These are phyloP conservation scores for Myocastor coypus DNA, from an alignment of 2,113 vertebrate genomes.

Conservation along the genomic window DNA sequence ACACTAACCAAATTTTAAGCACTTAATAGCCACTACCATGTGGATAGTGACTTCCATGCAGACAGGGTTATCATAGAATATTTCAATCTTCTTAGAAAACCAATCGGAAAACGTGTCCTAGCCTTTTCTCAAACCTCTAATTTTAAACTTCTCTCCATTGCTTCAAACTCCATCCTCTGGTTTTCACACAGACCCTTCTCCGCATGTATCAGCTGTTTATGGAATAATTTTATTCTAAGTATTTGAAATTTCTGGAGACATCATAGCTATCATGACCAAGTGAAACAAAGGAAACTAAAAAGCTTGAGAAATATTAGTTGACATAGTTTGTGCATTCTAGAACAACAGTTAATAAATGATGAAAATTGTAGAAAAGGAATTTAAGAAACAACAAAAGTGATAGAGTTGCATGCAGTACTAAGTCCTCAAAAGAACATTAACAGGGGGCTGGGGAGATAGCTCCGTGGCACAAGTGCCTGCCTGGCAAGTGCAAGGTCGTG, in stretches of 20 bases:
- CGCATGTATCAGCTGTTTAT: neutral
- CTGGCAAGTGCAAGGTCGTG: too few relatives aligned
- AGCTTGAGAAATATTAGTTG: neutral
- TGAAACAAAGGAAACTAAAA: neutral
- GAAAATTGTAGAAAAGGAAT: neutral
- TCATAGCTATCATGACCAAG: neutral
- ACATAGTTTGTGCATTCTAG: neutral
- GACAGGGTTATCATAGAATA: neutral
- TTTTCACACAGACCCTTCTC: neutral
- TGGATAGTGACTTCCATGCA: neutral
- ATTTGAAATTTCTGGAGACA: neutral
- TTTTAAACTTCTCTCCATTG: neutral
- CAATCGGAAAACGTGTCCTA: rapidly evolving
- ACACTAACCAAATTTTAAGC: neutral
- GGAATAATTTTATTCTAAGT: rapidly evolving
- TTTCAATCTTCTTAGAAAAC: neutral
- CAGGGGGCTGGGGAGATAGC: too few relatives aligned
- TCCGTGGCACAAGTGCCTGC: too few relatives aligned
- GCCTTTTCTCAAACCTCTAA: neutral
- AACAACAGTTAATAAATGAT: neutral
- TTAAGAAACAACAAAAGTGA: neutral
- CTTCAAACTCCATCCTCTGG: neutral
- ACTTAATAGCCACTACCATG: neutral
- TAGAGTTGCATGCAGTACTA: neutral
- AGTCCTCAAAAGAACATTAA: too few relatives aligned